Conservation (phyloP, 1,140 invertebrate species). For the Halotydeus destructor region DNA sequence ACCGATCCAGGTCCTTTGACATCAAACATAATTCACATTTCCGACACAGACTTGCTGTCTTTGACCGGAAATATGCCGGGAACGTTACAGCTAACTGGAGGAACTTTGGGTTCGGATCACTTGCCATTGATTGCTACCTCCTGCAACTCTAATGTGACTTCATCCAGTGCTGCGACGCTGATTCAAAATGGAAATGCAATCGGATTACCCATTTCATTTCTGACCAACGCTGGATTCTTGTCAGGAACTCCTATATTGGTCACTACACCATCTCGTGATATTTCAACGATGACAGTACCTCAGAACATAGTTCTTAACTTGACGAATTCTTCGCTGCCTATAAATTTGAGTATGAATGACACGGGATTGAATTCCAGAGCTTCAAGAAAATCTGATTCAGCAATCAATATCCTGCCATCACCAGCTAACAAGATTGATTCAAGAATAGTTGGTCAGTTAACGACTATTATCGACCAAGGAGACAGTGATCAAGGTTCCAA, state of each 20-base stretch:
- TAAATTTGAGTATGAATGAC: background rate
- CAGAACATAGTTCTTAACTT: background rate
- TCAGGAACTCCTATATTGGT: background rate
- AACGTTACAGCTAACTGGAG: background rate
- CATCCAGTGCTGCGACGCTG: background rate
- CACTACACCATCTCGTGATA: background rate
- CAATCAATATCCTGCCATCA: no score
- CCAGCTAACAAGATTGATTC: background rate
- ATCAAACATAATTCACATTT: conserved; percentile 5
- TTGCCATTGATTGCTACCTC: background rate
- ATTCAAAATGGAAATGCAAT: background rate
- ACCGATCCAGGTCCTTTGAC: background rate
- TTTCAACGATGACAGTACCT: conserved; percentile 1
- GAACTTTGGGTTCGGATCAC: background rate
- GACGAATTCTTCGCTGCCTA: background rate
- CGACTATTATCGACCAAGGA: background rate
- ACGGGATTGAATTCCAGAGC: background rate
- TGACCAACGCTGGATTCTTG: background rate
- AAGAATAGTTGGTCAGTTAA: conserved; percentile 1
- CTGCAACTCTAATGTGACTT: background rate
- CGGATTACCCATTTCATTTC: conserved; percentile 1
- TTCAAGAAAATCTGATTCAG: background rate
- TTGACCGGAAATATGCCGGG: background rate
- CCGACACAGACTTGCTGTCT: background rate
- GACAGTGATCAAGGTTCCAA: background rate